Base-by-base conservation (phyloP, 2,888 invertebrate genomes). In the Amiota mariae region DNA sequence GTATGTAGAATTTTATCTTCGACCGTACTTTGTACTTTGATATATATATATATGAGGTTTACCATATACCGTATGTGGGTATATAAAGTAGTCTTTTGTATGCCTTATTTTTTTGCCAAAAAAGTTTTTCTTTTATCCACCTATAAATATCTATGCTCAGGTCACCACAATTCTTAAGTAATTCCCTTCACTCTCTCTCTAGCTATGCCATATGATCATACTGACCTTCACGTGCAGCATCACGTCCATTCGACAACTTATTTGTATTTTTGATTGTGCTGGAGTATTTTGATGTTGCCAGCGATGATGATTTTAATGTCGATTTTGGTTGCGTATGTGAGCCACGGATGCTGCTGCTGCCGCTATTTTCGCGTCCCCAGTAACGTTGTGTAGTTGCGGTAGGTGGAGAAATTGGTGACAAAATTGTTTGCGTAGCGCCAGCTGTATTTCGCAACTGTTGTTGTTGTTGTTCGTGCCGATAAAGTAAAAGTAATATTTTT, bases 361-460 rank as follows among this genome's bases (percentile, higher is more conserved):
- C 79, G 70, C 78, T 74, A 74, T 77, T 83, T 49, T 90, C 90
- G 72, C 90, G 87, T 73, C 90, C 90, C 87, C 87, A 89, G 75
- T 88, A 87, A 66, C 89, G 87, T 24, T 24, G 24, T 2, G 24
- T 24, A 3, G 24, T 3, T 36, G 86, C 85, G 71, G 88, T 80
- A 51, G 88, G 87, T 18, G 90, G 88, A 72, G 90, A 89, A 71
- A 89, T 84, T 76, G 90, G 88, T 73, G 90, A 89, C 79, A 90
- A 80, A 74, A 85, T 86, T 74, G 85, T 88, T 74, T 90, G 82
- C 64, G 78, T 76, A 71, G 88, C 79, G 61, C 85, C 81, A 81
- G 24, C 47, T 46, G 47, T 13, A 47, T 47, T 64, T 1, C 64
- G 64, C 47, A 64, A 47, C 64, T 64, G 24, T 24, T 24, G 24